Percentiles rank a stretch among this genome's conserved stretches.
These are phyloP conservation scores for Echeneis naucrates DNA, from an alignment of 2,797 vertebrate species.

Conservation along the genomic window DNA sequence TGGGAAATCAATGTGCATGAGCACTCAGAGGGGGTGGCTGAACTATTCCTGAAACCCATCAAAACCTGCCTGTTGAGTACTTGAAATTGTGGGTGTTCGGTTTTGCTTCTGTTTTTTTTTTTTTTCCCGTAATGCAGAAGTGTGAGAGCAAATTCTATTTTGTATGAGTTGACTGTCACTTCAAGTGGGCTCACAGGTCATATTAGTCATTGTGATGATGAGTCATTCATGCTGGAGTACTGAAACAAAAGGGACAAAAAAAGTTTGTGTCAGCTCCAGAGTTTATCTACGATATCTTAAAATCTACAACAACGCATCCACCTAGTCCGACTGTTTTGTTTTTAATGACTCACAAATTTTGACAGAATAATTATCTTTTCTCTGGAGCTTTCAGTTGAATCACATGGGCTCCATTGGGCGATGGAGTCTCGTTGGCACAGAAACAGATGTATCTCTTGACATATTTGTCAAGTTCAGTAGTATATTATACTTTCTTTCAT, in stretches of 20 bases:
- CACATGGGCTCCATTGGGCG: background rate
- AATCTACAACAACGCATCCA: background rate
- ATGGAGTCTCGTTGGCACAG: background rate
- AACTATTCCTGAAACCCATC: slow-evolving; percentile 61
- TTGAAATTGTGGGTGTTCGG: slow-evolving; percentile 60
- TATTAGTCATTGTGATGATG: slow-evolving; percentile 81
- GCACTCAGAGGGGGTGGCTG: slow-evolving; percentile 36
- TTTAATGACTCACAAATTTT: background rate
- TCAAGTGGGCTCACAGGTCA: slow-evolving; percentile 75
- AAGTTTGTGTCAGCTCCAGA: slow-evolving; percentile 40
- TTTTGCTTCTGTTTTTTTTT: background rate
- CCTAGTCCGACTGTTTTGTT: background rate
- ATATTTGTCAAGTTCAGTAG: background rate
- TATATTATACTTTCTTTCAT: background rate
- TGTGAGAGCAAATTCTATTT: slow-evolving; percentile 63
- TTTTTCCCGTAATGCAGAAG: slow-evolving; percentile 46
- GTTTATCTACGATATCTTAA: slow-evolving; percentile 19
- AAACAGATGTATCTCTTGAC: background rate
- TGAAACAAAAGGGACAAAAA: slow-evolving; percentile 46
- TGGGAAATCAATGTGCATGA: slow-evolving; percentile 26
- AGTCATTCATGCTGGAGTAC: slow-evolving; percentile 77
- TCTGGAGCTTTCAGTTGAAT: background rate
- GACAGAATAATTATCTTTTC: background rate
- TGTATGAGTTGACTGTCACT: slow-evolving; percentile 69
- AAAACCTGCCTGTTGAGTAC: slow-evolving; percentile 41